Evolutionary conservation across 1,140 invertebrate genomes (phyloP).

Genomic region (Drosophila pseudoananassae): DNA sequence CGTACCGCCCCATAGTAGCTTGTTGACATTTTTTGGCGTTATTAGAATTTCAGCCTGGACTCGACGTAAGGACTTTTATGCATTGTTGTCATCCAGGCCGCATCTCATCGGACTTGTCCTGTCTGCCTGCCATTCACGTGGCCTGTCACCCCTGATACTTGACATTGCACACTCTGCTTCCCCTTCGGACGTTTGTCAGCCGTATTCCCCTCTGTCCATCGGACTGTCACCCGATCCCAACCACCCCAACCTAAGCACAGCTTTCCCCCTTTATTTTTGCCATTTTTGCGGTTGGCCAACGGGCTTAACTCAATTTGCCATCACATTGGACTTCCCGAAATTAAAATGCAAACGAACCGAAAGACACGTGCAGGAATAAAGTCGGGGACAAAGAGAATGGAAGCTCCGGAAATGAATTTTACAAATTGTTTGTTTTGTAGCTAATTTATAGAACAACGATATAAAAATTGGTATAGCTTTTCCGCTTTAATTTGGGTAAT

Average conservation of each 20-base stretch:
- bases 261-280: constrained; percentile 19
- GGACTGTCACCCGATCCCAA: constrained; percentile 21
- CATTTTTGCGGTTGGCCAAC: constrained; percentile 37
- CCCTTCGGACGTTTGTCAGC: constrained; percentile 22
- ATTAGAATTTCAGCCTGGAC: constrained; percentile 54
- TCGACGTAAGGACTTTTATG: constrained; percentile 40
- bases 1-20: constrained; percentile 8
- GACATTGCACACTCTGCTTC: constrained; percentile 42
- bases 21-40: constrained; percentile 60
- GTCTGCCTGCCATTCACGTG: constrained; percentile 24
- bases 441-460: too few relatives aligned
- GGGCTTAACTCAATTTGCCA: constrained; percentile 61
- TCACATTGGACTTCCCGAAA: constrained; percentile 44
- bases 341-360: constrained; percentile 44
- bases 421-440: too few relatives aligned
- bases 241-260: constrained; percentile 16
- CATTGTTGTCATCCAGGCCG: constrained; percentile 24
- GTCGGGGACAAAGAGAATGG: not conserved
- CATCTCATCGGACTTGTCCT: constrained; percentile 31
- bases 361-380: constrained; percentile 23
- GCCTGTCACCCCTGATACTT: constrained; percentile 43
- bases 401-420: not conserved
- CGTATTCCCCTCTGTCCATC: constrained; percentile 13
- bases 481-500: too few relatives aligned
- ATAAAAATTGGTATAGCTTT: too few relatives aligned